Conservation (phyloP, 2,113 vertebrate genomes). For the Melanocharis versteri region DNA sequence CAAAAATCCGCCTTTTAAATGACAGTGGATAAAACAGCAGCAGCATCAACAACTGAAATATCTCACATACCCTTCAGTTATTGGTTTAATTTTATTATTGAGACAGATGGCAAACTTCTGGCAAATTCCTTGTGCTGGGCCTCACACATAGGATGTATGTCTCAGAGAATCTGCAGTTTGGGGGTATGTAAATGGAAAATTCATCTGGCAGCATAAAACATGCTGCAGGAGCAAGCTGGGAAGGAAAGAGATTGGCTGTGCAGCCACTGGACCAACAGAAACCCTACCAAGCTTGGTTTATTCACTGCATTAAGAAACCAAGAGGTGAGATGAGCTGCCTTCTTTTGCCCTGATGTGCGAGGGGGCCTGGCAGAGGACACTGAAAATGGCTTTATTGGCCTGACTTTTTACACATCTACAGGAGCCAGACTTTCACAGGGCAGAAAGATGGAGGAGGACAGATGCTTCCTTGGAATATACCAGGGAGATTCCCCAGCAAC, state of each 20-base stretch:
- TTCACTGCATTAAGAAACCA: background rate
- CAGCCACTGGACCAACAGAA: background rate
- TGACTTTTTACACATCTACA: background rate
- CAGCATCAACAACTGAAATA: background rate
- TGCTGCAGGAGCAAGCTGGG: rapidly evolving
- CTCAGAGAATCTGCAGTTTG: background rate
- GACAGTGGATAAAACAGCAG: background rate
- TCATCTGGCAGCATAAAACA: background rate
- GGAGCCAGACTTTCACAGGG: background rate
- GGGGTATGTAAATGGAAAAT: background rate
- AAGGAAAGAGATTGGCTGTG: background rate
- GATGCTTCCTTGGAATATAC: background rate
- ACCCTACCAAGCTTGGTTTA: background rate
- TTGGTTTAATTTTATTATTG: background rate
- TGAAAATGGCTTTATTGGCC: background rate
- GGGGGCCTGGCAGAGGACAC: background rate
- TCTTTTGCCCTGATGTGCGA: background rate
- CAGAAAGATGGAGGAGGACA: background rate
- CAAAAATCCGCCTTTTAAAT: background rate
- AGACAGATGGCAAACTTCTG: background rate
- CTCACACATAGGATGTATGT: background rate
- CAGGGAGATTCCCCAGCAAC: background rate
- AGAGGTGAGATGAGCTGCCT: background rate
- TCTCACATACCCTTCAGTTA: background rate
- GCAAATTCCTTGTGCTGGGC: background rate